phyloP scores from a whole-genome alignment of 2,797 vertebrate genomes.

The Sparus aurata region DNA sequence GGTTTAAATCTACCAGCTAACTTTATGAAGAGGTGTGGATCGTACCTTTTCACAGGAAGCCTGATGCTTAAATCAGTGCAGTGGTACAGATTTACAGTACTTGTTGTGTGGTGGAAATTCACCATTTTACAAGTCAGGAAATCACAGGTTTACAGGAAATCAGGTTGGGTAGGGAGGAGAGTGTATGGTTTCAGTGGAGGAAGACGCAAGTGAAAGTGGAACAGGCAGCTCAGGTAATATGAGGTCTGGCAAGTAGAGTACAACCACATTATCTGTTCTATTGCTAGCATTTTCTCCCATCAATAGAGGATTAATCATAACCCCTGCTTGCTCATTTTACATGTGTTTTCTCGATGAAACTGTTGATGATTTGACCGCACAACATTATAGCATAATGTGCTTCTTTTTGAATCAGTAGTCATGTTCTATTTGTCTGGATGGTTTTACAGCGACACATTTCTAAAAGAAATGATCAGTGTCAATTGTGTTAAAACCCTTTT shows the following conservation, averaged over 20 bases:
- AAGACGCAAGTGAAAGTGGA: slow-evolving; percentile 36
- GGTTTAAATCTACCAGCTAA: neutral
- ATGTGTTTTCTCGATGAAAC: neutral
- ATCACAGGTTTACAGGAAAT: slow-evolving; percentile 30
- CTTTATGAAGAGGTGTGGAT: neutral
- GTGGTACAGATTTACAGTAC: neutral
- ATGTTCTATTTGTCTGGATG: neutral
- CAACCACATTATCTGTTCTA: neutral
- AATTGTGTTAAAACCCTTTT: neutral
- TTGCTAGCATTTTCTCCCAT: neutral
- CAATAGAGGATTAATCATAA: neutral
- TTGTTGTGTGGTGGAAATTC: neutral
- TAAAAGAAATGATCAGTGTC: neutral
- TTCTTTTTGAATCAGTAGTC: too few relatives aligned
- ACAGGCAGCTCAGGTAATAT: neutral
- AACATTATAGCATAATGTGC: neutral
- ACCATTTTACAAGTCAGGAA: neutral
- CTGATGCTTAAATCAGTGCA: neutral
- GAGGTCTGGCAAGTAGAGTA: neutral
- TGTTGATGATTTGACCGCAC: neutral
- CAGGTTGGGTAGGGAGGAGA: neutral
- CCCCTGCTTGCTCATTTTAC: neutral
- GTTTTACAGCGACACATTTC: neutral
- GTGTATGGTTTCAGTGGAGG: slow-evolving; percentile 15
- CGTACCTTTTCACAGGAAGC: neutral